A percentile compares a stretch with the other conserved stretches of the same genome.
Conservation (phyloP, 2,888 invertebrate genomes). For the Thereva nobilitata region DNA sequence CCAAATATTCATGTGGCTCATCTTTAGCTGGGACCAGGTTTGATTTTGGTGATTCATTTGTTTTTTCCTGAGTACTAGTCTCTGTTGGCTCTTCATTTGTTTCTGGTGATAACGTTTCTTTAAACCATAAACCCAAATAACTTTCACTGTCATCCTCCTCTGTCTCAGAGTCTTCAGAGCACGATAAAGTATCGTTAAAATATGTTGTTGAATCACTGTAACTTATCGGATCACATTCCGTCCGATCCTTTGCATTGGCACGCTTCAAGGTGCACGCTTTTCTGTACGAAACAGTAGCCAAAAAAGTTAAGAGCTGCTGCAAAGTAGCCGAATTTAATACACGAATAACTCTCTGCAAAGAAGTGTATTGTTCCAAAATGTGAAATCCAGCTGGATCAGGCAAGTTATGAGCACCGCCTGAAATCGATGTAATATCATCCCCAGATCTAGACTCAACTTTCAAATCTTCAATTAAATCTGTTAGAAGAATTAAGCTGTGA, state of each 20-base stretch:
- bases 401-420: conserved; percentile 5
- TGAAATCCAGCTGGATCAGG: conserved; percentile 57
- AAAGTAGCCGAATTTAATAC: conserved; percentile 60
- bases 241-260: conserved; percentile 72
- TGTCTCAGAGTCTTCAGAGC: conserved; percentile 86
- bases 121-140: conserved; percentile 84
- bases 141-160: conserved; percentile 73
- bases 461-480: conserved; percentile 56
- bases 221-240: conserved; percentile 81
- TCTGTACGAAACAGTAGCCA: conserved; percentile 87
- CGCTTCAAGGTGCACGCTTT: conserved; percentile 86
- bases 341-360: conserved; percentile 60
- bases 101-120: conserved; percentile 83
- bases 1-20: conserved; percentile 84
- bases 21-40: conserved; percentile 74
- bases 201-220: conserved; percentile 94
- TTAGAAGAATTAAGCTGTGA: conserved; percentile 73
- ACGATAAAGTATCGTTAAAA: conserved; percentile 91
- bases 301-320: conserved; percentile 75
- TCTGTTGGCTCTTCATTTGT: conserved; percentile 64
- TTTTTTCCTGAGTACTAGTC: conserved; percentile 61
- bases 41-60: conserved; percentile 60
- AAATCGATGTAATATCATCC: conserved; percentile 43
- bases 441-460: conserved; percentile 56
- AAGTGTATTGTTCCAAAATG: conserved; percentile 57